Evolutionary conservation across 2,113 vertebrate species (phyloP), one percentile per base, ranked within the genome.

Genomic region (Gasterosteus aculeatus): DNA sequence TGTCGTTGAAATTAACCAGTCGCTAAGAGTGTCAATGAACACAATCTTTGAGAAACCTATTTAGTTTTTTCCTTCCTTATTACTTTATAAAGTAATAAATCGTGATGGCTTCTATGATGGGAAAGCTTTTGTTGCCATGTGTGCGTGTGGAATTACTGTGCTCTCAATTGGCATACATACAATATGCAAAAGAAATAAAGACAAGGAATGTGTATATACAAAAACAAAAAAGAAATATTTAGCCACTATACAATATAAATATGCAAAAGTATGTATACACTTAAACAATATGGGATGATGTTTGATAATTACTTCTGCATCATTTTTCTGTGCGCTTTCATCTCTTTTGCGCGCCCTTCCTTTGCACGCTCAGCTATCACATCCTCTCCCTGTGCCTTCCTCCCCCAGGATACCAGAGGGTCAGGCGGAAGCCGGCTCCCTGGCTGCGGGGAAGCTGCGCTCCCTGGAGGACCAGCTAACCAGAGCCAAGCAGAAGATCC

Each of bases 401-500:
- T 42, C 54, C 35, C 29, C 8, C 56, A 99, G 98, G 93, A 97
- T 98, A 95, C 97, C 98, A 81, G 98, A 99, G 92, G 97, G 97
- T 78, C 96, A 97, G 72, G 88, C 95, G 72, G 97, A 97, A 65
- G 95, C 94, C 39, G 96, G 95, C 14, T 92, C 94, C 18, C 92
- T 96, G 69, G 96, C 96, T 65, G 95, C 94, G 59, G 96, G 96
- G 91, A 95, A 95, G 82, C 93, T 99, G 76, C 97, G 95, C 85
- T 94, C 95, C 88, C 94, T 99, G 94, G 97, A 98, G 88, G 97
- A 98, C 63, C 97, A 99, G 91, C 95, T 99, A 80, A 91, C 95
- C 92, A 95, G 95, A 94, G 97, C 98, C 94, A 99, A 98, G 93
- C 96, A 97, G 93, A 96, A 99, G 94, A 97, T 99, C 92, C 95